A percentile compares a stretch with the other conserved stretches of the same genome.
Evolutionary conservation across 2,888 invertebrate genomes (phyloP).

Genomic region (Chymomyza procnemis): DNA sequence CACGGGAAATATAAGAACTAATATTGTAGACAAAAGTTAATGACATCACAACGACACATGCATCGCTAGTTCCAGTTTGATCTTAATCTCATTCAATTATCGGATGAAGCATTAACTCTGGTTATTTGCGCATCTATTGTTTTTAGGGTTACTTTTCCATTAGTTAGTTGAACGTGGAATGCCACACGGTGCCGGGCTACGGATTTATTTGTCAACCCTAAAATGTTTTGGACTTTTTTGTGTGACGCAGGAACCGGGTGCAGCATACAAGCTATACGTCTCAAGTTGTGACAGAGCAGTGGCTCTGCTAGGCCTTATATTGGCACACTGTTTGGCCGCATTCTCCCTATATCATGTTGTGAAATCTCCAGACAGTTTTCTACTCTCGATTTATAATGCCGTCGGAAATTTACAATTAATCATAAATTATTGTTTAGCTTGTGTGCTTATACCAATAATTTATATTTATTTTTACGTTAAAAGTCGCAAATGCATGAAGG

Average conservation of each 20-base stretch:
- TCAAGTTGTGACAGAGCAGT: slow-evolving; percentile 22
- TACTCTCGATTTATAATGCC: slow-evolving; percentile 22
- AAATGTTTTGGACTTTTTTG: slow-evolving; percentile 56
- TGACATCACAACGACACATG: neutral
- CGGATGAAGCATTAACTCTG: neutral
- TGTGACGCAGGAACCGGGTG: slow-evolving; percentile 18
- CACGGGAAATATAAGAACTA: neutral
- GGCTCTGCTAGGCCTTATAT: slow-evolving; percentile 17
- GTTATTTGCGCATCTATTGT: neutral
- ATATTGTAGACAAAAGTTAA: neutral
- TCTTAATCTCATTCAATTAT: neutral
- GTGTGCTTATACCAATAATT: slow-evolving; percentile 40
- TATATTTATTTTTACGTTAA: slow-evolving; percentile 45
- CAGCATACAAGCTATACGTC: neutral
- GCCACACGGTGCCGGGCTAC: slow-evolving; percentile 50
- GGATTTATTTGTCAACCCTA: slow-evolving; percentile 52
- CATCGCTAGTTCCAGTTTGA: neutral
- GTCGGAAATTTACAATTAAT: slow-evolving; percentile 55
- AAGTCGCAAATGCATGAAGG: slow-evolving; percentile 21
- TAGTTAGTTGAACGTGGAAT: slow-evolving; percentile 24
- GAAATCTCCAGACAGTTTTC: slow-evolving; percentile 8
- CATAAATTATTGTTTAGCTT: slow-evolving; percentile 34
- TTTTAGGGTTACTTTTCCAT: neutral
- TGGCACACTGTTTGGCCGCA: slow-evolving; percentile 34
- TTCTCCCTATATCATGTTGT: slow-evolving; percentile 29